Conservation (phyloP, 2,888 invertebrate species). For the Glaucopsyche alexis region DNA sequence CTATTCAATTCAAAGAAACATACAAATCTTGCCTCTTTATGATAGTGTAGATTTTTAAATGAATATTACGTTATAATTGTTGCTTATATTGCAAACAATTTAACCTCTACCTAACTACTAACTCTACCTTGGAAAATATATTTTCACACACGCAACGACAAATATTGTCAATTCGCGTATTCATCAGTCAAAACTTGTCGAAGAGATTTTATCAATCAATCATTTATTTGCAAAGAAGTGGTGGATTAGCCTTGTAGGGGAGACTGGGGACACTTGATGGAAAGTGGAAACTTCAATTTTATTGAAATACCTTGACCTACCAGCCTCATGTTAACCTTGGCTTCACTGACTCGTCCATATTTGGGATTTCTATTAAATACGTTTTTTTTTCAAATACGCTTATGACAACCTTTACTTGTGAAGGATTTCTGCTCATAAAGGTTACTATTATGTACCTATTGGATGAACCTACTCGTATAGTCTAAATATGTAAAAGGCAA, state of each 20-base stretch:
- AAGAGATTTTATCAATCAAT: neutral
- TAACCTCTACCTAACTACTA: neutral
- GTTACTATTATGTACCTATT: neutral
- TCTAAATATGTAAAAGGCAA: too few relatives aligned
- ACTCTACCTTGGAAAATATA: neutral
- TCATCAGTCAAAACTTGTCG: conserved; percentile 5
- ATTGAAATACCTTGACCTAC: neutral
- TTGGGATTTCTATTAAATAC: neutral
- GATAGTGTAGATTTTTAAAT: too few relatives aligned
- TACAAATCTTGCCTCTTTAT: too few relatives aligned
- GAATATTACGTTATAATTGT: too few relatives aligned
- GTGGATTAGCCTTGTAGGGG: neutral
- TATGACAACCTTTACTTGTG: neutral
- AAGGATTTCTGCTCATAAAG: neutral
- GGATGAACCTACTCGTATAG: too few relatives aligned
- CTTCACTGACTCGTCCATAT: neutral
- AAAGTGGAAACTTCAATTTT: neutral
- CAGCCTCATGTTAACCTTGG: neutral
- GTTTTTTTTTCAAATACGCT: neutral
- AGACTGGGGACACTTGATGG: neutral
- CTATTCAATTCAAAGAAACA: too few relatives aligned
- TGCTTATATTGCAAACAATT: neutral
- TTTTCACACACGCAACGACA: neutral
- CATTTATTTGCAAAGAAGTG: conserved; percentile 3
- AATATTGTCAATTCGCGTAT: neutral